Evolutionary conservation across 2,113 vertebrate species (phyloP), one percentile per base, ranked within the genome.

Genomic region (Leuciscus idus): DNA sequence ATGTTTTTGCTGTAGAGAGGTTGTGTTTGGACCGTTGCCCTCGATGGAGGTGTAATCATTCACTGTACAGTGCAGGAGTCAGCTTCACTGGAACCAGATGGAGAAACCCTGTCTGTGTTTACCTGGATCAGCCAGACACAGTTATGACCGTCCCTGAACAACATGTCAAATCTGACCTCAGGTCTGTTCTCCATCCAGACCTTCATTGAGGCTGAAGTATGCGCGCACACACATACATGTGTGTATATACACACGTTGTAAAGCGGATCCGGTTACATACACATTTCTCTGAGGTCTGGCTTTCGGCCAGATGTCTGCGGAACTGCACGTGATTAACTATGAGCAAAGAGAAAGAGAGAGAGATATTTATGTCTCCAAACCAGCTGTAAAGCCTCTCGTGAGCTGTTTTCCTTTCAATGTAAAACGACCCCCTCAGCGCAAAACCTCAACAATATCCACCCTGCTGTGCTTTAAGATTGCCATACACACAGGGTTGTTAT

Each of bases 61-160:
- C 57, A 76, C 28, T 43, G 43, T 70, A 50, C 19, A 84, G 81
- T 33, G 52, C 50, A 36, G 55, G 48, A 68, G 26, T 80, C 26
- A 73, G n/a, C 59, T 86, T 70, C 81, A 73, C 55, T 85, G 26
- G 79, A 81, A 85, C 80, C 87, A 76, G 77, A 88, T 62, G 17
- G 70, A 85, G 48, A 57, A 26, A 61, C 9, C 2, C 4, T 12
- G 19, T 33, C 84, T 81, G 66, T 59, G 57, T 85, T 85, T 85
- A 85, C 78, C 59, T 36, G 78, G 39, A 55, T 43, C 59, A n/a
- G 66, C 59, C 55, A 12, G 68, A 82, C 26, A 33, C 59, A 5
- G 26, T 68, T 81, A 81, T 61, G 15, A 80, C 50, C 23, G 84
- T 61, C 50, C 77, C 19, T 80, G 50, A 57, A 23, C 70, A 17